These are phyloP conservation scores for Choloepus didactylus DNA, from an alignment of 2,797 vertebrate species.

Conservation along the genomic window DNA sequence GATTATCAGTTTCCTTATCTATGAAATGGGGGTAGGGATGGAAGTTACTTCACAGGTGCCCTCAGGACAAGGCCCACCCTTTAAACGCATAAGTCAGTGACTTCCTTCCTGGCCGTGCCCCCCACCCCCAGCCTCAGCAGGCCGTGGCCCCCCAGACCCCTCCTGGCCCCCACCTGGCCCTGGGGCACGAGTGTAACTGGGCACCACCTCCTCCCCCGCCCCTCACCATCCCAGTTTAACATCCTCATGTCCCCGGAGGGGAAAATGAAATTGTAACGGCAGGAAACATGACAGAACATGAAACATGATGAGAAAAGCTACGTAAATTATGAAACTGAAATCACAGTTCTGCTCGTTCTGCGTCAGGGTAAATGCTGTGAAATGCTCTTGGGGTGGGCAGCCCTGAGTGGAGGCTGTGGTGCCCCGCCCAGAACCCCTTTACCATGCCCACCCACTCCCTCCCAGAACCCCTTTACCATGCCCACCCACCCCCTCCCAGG, in stretches of 20 bases:
- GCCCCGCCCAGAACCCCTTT: background rate
- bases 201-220: background rate
- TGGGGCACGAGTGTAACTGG: background rate
- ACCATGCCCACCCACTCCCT: too few species aligned
- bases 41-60: too few species aligned
- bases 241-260: constrained; percentile 5
- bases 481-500: too few species aligned
- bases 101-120: background rate
- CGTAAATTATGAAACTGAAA: background rate
- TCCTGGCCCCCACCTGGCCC: background rate
- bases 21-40: too few species aligned
- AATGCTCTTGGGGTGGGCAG: accelerated
- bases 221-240: background rate
- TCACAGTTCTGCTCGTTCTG: background rate
- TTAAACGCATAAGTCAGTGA: too few species aligned
- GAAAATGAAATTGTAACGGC: background rate
- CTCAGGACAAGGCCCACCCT: too few species aligned
- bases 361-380: accelerated
- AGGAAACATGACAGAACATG: constrained; percentile 57
- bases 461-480: background rate
- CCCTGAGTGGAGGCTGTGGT: accelerated
- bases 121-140: too few species aligned
- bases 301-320: constrained; percentile 32
- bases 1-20: background rate
- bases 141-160: too few species aligned